Conservation (phyloP, 2,797 vertebrate species). For the Phaenicophaeus curvirostris region DNA sequence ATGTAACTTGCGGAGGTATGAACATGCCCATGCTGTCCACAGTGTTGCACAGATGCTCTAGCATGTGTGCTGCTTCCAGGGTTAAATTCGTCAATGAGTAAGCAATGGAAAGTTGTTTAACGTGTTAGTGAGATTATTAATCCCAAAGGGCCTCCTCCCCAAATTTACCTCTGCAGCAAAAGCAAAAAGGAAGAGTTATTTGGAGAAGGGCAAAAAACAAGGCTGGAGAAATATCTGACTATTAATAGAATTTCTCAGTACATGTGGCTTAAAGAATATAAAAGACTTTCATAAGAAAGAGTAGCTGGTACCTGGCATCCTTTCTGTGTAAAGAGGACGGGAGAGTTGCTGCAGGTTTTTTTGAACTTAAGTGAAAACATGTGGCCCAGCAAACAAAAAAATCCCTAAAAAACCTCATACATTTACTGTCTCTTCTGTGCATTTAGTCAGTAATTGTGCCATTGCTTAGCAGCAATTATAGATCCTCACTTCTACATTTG, state of each 20-base stretch:
- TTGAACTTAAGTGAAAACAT: constrained; percentile 31
- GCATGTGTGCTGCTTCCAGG: background rate
- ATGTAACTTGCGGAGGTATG: background rate
- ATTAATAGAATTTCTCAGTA: constrained; percentile 63
- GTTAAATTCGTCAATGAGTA: constrained; percentile 51
- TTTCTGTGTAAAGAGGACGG: background rate
- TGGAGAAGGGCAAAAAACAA: constrained; percentile 45
- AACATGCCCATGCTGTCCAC: background rate
- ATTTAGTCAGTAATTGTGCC: background rate
- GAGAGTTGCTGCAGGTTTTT: constrained; percentile 2
- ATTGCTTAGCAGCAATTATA: background rate
- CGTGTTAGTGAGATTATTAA: constrained; percentile 43
- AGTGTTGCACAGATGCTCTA: background rate
- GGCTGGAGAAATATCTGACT: constrained; percentile 52
- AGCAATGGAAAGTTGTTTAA: constrained; percentile 45
- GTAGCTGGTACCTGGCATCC: constrained; percentile 45
- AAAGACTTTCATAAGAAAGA: constrained; percentile 38
- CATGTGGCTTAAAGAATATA: constrained; percentile 32
- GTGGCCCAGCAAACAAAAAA: constrained; percentile 5
- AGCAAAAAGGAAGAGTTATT: constrained; percentile 54
- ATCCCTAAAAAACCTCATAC: background rate
- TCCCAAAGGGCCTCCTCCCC: constrained; percentile 30
- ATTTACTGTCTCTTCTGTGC: background rate
- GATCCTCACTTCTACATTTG: background rate
- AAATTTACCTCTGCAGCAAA: constrained; percentile 53